These are phyloP conservation scores for Drosophila orosa DNA, from an alignment of 1,140 invertebrate species.

Conservation along the genomic window DNA sequence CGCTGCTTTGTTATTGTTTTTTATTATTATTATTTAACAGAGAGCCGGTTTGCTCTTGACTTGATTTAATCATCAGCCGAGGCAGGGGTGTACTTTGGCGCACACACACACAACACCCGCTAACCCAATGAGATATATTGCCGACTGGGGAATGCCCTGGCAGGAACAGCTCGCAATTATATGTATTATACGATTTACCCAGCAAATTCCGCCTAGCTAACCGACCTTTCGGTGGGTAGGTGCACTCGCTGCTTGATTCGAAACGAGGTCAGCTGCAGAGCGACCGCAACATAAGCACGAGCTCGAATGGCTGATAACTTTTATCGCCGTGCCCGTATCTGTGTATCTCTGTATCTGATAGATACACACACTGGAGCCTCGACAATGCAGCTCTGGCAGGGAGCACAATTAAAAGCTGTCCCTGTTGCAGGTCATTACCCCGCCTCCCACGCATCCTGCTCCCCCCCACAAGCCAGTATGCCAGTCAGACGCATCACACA, in stretches of 20 bases:
- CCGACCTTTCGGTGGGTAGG: constrained; percentile 1
- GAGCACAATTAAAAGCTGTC: constrained; percentile 52
- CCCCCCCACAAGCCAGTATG: too few species aligned
- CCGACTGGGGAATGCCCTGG: constrained; percentile 19
- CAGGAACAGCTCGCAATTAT: constrained; percentile 1
- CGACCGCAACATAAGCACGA: constrained; percentile 37
- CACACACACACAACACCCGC: not conserved
- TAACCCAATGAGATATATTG: constrained; percentile 17
- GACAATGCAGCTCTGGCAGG: constrained; percentile 8
- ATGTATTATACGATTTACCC: not conserved
- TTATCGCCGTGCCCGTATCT: constrained; percentile 50
- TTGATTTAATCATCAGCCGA: constrained; percentile 66
- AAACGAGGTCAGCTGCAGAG: constrained; percentile 75
- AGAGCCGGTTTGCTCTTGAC: constrained; percentile 75
- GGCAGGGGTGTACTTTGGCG: constrained; percentile 53
- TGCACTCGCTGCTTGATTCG: constrained; percentile 44
- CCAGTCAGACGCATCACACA: not conserved
- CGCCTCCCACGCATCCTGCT: constrained; percentile 30
- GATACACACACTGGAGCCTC: constrained; percentile 46
- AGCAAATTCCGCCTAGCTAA: constrained; percentile 10
- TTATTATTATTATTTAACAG: constrained; percentile 61
- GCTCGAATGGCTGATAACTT: constrained; percentile 62
- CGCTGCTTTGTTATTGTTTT: constrained; percentile 37
- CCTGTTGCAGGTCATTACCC: constrained; percentile 70
- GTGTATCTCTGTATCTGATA: constrained; percentile 29